Conservation (phyloP, 2,113 vertebrate genomes). For the Cheirogaleus medius region DNA sequence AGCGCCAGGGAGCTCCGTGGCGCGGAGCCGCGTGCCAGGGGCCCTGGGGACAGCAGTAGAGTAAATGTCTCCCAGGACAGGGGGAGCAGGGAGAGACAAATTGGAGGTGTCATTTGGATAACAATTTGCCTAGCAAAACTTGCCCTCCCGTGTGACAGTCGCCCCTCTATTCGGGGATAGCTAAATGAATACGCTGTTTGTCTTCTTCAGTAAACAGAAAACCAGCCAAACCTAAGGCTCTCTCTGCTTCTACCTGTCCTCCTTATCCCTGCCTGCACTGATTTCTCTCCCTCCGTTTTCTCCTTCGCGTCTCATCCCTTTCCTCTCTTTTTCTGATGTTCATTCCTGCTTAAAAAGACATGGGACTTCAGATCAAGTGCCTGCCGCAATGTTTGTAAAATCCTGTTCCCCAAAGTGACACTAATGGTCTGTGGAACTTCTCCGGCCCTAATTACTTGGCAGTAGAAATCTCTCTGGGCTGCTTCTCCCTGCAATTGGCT, state of each 20-base stretch:
- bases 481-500: neutral
- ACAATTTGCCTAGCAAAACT: neutral
- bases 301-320: neutral
- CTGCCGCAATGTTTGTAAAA: slow-evolving; percentile 7
- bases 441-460: slow-evolving; percentile 31
- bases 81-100: neutral
- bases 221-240: neutral
- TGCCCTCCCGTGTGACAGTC: neutral
- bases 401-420: neutral
- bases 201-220: neutral
- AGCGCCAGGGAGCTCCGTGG: neutral
- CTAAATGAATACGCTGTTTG: neutral
- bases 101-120: neutral
- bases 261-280: neutral
- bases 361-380: neutral
- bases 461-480: slow-evolving; percentile 22
- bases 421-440: slow-evolving; percentile 3
- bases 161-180: neutral
- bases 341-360: slow-evolving; percentile 5
- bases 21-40: neutral
- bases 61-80: neutral
- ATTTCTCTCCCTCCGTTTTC: neutral
- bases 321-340: neutral
- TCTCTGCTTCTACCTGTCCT: neutral
- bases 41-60: neutral